These are phyloP conservation scores for Lymantria dispar DNA, from an alignment of 2,888 invertebrate species.

Conservation along the genomic window DNA sequence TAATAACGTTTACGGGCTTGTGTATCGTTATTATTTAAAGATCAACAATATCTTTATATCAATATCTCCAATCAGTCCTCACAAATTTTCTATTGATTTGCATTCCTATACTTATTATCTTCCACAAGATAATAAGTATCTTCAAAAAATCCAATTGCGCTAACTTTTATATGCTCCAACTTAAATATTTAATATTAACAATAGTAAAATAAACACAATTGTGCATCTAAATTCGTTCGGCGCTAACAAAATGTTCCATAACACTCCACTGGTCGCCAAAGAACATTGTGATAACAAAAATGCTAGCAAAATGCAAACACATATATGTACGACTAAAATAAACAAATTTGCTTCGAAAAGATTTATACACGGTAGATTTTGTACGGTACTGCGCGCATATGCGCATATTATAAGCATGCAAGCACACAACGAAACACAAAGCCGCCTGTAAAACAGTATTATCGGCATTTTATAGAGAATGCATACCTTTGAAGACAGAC, in stretches of 20 bases:
- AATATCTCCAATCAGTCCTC: no score
- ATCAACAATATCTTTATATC: no score
- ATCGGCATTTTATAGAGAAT: slow-evolving; percentile 52
- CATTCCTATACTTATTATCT: no score
- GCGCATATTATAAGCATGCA: slow-evolving; percentile 25
- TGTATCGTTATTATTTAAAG: no score
- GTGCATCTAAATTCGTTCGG: no score
- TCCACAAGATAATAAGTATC: no score
- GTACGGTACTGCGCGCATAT: slow-evolving; percentile 6
- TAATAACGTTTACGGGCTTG: no score
- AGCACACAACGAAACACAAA: slow-evolving; percentile 40
- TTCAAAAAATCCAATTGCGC: no score
- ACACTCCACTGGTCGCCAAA: slow-evolving; percentile 10
- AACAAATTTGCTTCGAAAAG: slow-evolving; percentile 46
- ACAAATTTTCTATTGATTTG: no score
- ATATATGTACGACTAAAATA: slow-evolving; percentile 36
- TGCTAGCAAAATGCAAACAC: slow-evolving; percentile 33
- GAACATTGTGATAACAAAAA: slow-evolving; percentile 23
- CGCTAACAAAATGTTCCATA: background rate
- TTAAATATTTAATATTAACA: no score
- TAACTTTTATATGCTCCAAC: no score
- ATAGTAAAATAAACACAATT: no score
- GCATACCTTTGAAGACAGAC: slow-evolving; percentile 37
- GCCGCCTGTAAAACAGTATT: slow-evolving; percentile 42
- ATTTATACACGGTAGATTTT: slow-evolving; percentile 41